Evolutionary conservation across 1,140 invertebrate species (phyloP), one percentile per base, ranked within the genome.

Genomic region (Drosophila nannoptera): DNA sequence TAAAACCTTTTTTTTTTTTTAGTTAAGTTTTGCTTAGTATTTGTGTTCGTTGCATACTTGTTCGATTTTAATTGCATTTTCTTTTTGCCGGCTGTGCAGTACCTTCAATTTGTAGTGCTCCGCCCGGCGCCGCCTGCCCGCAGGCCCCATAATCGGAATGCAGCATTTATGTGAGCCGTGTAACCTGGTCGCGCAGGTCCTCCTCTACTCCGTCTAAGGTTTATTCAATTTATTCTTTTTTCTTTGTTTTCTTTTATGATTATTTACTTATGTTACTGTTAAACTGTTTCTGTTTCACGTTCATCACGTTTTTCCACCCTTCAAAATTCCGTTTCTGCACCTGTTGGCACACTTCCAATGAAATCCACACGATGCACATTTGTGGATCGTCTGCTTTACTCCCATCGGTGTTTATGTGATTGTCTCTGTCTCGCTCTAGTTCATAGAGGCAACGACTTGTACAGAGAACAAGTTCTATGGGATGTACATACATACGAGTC

Each of bases 31-130:
- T 53, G 46, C 61, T 65, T 56, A 11, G n/a, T 32, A 36, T 35
- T 61, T 35, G 40, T 55, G 33, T 35, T 59, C 22, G 59, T 64
- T 72, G 35, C 63, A 22, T 22, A 22, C 22, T 22, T 22, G 22
- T 22, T 22, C 22, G 22, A 22, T 22, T 60, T 69, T 80, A 84
- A 76, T 80, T 59, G 69, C 63, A 68, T 73, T 72, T 68, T 73
- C 50, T 43, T 68, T 73, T 69, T 74, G 76, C 46, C 72, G 60
- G 55, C 49, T 59, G 60, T 56, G 45, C 76, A 89, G 78, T 67
- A 88, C 69, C 75, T 89, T 87, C 83, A 87, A 88, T 86, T 88
- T 87, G 69, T 89, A 88, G 80, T 75, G 67, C 35, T 72, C 63
- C 55, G 61, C 45, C 29, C 54, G 49, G 73, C 68, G 52, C 22